phyloP scores from a whole-genome alignment of 2,888 invertebrate species.

The Heliconius cydno region DNA sequence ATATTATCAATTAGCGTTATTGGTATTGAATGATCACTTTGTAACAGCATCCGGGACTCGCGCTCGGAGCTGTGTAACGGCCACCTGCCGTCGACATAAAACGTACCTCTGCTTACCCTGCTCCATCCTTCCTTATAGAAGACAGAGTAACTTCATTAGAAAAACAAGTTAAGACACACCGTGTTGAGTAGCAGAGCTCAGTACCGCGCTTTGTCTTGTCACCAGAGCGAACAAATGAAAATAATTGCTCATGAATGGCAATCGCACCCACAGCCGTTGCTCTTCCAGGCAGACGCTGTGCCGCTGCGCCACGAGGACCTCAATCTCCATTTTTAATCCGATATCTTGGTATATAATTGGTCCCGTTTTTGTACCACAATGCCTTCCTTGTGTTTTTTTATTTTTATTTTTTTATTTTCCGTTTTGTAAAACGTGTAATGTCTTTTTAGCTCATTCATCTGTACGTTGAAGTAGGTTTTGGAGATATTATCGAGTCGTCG shows the following conservation, averaged over 20 bases:
- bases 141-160: too few relatives aligned
- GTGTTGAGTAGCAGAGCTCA: not conserved
- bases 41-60: not conserved
- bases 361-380: conserved; percentile 7
- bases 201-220: not conserved
- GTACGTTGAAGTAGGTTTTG: not conserved
- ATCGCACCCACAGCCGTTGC: not conserved
- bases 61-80: not conserved
- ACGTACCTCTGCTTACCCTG: too few relatives aligned
- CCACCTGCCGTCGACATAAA: too few relatives aligned
- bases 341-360: conserved; percentile 6
- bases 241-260: not conserved
- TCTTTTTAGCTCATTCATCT: not conserved
- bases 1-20: not conserved
- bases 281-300: not conserved
- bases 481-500: not conserved
- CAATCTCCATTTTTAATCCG: not conserved
- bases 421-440: not conserved
- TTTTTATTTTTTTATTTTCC: not conserved
- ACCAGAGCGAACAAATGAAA: not conserved
- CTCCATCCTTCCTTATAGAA: too few relatives aligned
- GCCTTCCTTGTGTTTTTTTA: not conserved
- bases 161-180: not conserved
- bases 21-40: not conserved
- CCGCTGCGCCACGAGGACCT: not conserved